These are phyloP conservation scores for Caprella mutica DNA, from an alignment of 2,888 invertebrate genomes.

Conservation along the genomic window DNA sequence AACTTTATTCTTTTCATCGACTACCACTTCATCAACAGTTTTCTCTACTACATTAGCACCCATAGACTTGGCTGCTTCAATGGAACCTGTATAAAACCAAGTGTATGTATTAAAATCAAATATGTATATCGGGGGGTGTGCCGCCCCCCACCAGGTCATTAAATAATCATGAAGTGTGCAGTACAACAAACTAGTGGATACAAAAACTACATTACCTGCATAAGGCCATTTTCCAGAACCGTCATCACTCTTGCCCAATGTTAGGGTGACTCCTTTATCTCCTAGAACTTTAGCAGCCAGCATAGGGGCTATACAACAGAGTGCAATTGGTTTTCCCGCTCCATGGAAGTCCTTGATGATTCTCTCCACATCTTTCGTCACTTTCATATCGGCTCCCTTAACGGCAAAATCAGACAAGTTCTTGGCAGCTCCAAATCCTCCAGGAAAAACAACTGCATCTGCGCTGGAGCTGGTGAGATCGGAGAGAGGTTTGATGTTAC, in stretches of 20 bases:
- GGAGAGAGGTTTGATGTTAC: constrained; percentile 38
- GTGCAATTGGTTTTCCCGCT: constrained; percentile 46
- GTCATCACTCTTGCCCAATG: constrained; percentile 42
- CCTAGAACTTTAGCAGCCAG: constrained; percentile 43
- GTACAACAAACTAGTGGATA: too few relatives aligned
- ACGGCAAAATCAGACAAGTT: constrained; percentile 48
- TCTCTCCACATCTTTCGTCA: constrained; percentile 44
- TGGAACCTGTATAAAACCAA: too few relatives aligned
- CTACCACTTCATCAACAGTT: constrained; percentile 42
- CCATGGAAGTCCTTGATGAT: constrained; percentile 45
- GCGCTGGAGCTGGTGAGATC: constrained; percentile 41
- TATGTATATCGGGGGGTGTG: too few relatives aligned
- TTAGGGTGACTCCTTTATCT: constrained; percentile 39
- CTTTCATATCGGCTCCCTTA: constrained; percentile 42
- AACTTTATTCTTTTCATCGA: constrained; percentile 45
- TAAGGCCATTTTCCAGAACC: constrained; percentile 44
- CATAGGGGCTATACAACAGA: constrained; percentile 48
- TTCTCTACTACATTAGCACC: constrained; percentile 42
- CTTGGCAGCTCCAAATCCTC: constrained; percentile 49
- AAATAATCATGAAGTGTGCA: too few relatives aligned
- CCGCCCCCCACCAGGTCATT: too few relatives aligned
- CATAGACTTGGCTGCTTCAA: constrained; percentile 44
- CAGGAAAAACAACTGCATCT: constrained; percentile 48
- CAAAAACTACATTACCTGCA: too few relatives aligned
- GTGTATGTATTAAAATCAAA: too few relatives aligned